phyloP scores from a whole-genome alignment of 2,113 vertebrate genomes.

The Rissa tridactyla region DNA sequence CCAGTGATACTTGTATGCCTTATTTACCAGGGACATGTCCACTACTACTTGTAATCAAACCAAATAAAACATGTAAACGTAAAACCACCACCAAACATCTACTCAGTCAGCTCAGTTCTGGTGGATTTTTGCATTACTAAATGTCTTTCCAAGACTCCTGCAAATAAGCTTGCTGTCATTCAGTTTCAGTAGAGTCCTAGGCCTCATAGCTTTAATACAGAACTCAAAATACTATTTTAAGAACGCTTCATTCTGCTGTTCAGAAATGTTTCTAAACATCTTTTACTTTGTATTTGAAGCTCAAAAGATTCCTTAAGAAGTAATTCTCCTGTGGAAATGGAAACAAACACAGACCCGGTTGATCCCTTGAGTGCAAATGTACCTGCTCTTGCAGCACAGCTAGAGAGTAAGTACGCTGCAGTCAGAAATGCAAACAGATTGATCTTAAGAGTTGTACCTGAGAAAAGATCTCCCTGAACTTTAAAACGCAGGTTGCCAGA shows the following conservation, averaged over 20 bases:
- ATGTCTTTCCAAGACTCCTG: not conserved
- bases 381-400: conserved; percentile 71
- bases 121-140: not conserved
- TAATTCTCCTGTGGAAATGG: conserved; percentile 97
- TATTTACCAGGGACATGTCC: not conserved
- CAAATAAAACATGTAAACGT: not conserved
- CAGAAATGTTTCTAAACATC: not conserved
- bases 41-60: not conserved
- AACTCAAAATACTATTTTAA: not conserved
- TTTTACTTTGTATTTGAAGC: conserved; percentile 73
- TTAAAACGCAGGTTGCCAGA: not conserved
- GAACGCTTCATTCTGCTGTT: not conserved
- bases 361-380: conserved; percentile 86
- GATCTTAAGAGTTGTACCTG: not conserved
- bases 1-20: not conserved
- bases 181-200: not conserved
- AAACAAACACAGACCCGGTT: conserved; percentile 88
- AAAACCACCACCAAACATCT: not conserved
- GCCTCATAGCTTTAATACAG: not conserved
- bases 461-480: not conserved
- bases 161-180: not conserved
- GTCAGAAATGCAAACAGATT: not conserved
- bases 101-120: not conserved
- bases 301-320: conserved; percentile 91
- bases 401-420: conserved; percentile 79